Evolutionary conservation across 2,888 invertebrate species (phyloP).

Genomic region (Chelonus formosanus): DNA sequence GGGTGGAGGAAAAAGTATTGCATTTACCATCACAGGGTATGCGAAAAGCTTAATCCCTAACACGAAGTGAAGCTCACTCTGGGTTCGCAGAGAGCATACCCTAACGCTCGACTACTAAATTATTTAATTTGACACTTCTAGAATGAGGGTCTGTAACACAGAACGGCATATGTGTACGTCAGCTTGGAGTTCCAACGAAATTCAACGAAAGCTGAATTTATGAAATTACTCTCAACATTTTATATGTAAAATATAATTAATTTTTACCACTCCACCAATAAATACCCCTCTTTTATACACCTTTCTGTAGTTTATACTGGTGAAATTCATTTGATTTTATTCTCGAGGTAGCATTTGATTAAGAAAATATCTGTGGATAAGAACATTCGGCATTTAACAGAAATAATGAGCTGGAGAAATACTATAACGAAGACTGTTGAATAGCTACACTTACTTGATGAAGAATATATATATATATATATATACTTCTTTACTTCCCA

Average conservation of each 20-base stretch:
- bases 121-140: constrained; percentile 53
- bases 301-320: not conserved
- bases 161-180: constrained; percentile 2
- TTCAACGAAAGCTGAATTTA: not conserved
- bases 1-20: constrained; percentile 19
- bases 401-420: constrained; percentile 6
- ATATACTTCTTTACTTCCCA: constrained; percentile 1
- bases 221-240: too few relatives aligned
- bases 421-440: too few relatives aligned
- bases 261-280: not conserved
- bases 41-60: constrained; percentile 16
- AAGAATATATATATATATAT: constrained; percentile 5
- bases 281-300: not conserved
- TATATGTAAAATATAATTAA: too few relatives aligned
- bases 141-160: constrained; percentile 41
- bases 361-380: not conserved
- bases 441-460: not conserved
- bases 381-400: not conserved
- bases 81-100: constrained; percentile 14
- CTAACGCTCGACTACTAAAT: constrained; percentile 46
- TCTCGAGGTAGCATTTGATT: not conserved
- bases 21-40: constrained; percentile 22
- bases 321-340: too few relatives aligned
- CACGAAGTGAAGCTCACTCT: constrained; percentile 11
- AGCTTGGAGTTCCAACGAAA: not conserved